Evolutionary conservation across 2,888 invertebrate genomes (phyloP), one percentile per base, ranked within the genome.

Genomic region (Nomada flava): DNA sequence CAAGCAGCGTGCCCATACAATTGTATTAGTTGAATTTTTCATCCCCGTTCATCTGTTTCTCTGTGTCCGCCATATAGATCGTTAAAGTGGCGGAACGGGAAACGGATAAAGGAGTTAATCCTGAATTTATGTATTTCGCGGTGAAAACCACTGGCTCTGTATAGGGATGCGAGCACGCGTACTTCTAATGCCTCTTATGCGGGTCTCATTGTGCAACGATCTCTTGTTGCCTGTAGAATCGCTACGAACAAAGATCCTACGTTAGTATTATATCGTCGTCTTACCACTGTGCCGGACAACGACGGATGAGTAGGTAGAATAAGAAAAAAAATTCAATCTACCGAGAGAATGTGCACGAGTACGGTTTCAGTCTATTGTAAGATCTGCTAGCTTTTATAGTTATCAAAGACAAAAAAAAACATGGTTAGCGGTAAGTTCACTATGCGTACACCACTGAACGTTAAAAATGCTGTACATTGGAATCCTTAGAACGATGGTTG

Each of bases 141-240:
- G 36, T 85, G 80, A 78, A 78, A 85, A 77, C 75, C 72, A 50
- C 70, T 47, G 74, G 71, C 62, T 53, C 47, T 64, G 72, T 50
- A 71, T 75, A 71, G 71, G 23, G 53, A 72, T 67, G 68, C 71
- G 62, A 76, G 68, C 69, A 76, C 74, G 71, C 71, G 72, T 63
- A 69, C 69, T 72, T 68, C 73, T 85, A 79, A 83, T 87, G 65
- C 73, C 87, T 76, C 80, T 87, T 85, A 83, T 85, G 77, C 87
- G 86, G 87, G 85, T 85, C 67, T 83, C 76, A 85, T 85, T 87
- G 83, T 86, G 84, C 86, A 83, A 78, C 76, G 80, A 87, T 85
- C 83, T 86, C 86, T 80, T 80, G 84, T 82, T 79, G 84, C 79
- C 78, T 77, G 78, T 73, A 69, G 82, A 79, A 84, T 84, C 80